Evolutionary conservation across 2,797 vertebrate genomes (phyloP), one percentile per base, ranked within the genome.

Genomic region (Thunnus albacares): DNA sequence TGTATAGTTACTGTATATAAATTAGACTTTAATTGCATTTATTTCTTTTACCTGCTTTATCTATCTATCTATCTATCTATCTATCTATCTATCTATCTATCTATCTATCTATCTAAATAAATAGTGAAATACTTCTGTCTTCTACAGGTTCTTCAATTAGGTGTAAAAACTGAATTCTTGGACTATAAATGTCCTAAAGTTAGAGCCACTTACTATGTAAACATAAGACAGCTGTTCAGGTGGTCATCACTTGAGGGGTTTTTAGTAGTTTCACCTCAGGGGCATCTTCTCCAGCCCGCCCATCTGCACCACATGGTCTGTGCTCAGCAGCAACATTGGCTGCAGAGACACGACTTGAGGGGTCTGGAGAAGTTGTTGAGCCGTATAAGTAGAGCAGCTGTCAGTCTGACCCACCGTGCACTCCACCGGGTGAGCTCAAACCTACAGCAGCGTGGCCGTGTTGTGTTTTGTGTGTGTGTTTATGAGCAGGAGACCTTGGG

Each of bases 311-410:
- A 93, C 89, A 1, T 93, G 92, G 66, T 79, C 28, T 33, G 17
- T 1, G 72, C 70, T 58, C 67, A 24, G 55, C 77, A 60, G 75
- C 77, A 87, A 52, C 84, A 89, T 91, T 91, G 90, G 90, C 84
- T 72, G 77, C 18, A 6, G 15, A 58, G 52, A 67, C 55, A 53
- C 26, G 41, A 47, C 56, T 65, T 38, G 18, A 65, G 60, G 47
- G 51, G 15, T 57, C 35, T 22, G 60, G 26, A 43, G 55, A 78
- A 81, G 49, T 67, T 74, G 47, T 41, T 11, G n/a, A 49, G 47
- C 38, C 57, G 14, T 1, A 75, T 72, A 83, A 81, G 85, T 65
- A 38, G 2, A 11, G 43, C 79, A n/a, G 70, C 71, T 53, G 58
- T 28, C 69, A 38, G 38, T 38, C 10, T n/a, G 22, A 26, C 0